Evolutionary conservation across 2,888 invertebrate species (phyloP).

Genomic region (Eupithecia insigniata): DNA sequence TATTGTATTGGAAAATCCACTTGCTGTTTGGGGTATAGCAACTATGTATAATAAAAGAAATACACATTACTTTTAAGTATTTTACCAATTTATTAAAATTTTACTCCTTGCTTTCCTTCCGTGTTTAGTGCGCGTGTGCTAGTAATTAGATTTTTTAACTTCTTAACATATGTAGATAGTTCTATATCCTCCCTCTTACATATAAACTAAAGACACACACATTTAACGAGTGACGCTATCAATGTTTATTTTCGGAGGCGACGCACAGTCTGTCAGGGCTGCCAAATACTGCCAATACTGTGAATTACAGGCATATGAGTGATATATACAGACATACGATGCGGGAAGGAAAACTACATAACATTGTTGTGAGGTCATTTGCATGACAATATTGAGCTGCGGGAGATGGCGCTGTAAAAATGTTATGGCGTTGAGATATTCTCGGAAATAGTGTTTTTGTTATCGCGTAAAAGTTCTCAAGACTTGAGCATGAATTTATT

Average conservation of each 20-base stretch:
- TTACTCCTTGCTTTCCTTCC: neutral
- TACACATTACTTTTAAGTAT: no score
- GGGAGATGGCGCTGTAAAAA: slow-evolving; percentile 15
- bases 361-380: slow-evolving; percentile 28
- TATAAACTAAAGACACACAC: neutral
- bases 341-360: slow-evolving; percentile 28
- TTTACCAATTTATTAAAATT: neutral
- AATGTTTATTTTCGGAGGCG: slow-evolving; percentile 19
- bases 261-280: slow-evolving; percentile 31
- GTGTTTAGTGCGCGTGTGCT: neutral
- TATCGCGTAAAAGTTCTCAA: neutral
- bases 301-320: slow-evolving; percentile 25
- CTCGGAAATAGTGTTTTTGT: neutral
- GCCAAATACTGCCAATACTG: slow-evolving; percentile 23
- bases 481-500: neutral
- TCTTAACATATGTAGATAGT: neutral
- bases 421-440: slow-evolving; percentile 1
- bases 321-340: no score
- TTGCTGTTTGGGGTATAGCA: neutral
- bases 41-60: no score
- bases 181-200: neutral
- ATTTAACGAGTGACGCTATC: slow-evolving; percentile 3
- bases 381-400: slow-evolving; percentile 26
- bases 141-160: neutral
- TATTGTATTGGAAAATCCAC: no score